phyloP scores from a whole-genome alignment of 1,140 invertebrate species.

The Sycophila sp. region DNA sequence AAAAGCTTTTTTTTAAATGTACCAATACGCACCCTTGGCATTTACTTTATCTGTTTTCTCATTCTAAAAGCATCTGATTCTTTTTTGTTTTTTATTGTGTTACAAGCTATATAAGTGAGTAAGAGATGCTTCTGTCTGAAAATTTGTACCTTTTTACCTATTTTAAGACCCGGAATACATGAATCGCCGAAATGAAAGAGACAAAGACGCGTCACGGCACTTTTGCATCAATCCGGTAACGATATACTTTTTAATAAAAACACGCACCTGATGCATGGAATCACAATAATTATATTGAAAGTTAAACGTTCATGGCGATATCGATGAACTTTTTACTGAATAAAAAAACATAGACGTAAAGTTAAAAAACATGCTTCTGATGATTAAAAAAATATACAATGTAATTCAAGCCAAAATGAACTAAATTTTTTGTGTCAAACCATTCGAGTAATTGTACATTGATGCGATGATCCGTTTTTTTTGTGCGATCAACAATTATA shows the following conservation, averaged over 20 bases:
- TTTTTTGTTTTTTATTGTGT: constrained; percentile 25
- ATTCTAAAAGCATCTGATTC: too few species aligned
- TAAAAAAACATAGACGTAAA: constrained; percentile 52
- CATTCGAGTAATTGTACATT: constrained; percentile 49
- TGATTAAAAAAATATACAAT: constrained; percentile 52
- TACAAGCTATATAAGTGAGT: constrained; percentile 2
- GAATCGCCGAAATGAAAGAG: constrained; percentile 30
- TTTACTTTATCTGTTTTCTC: constrained; percentile 35
- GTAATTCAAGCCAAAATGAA: constrained; percentile 58
- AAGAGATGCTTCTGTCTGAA: constrained; percentile 5
- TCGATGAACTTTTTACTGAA: constrained; percentile 61
- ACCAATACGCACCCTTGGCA: constrained; percentile 24
- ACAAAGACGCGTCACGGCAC: constrained; percentile 36
- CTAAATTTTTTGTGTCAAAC: constrained; percentile 57
- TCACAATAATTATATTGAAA: constrained; percentile 52
- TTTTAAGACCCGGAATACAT: constrained; percentile 31
- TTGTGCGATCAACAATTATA: constrained; percentile 12
- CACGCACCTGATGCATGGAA: constrained; percentile 48
- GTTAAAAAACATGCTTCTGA: constrained; percentile 52
- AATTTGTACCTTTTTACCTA: constrained; percentile 36
- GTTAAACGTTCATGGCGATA: constrained; percentile 56
- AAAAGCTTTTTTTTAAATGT: constrained; percentile 33
- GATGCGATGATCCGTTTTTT: constrained; percentile 47
- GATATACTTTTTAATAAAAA: constrained; percentile 48
- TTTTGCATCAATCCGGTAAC: constrained; percentile 55